A percentile compares a stretch with the other conserved stretches of the same genome.
Evolutionary conservation across 2,888 invertebrate species (phyloP).

Genomic region (Chrysolina haemoptera): DNA sequence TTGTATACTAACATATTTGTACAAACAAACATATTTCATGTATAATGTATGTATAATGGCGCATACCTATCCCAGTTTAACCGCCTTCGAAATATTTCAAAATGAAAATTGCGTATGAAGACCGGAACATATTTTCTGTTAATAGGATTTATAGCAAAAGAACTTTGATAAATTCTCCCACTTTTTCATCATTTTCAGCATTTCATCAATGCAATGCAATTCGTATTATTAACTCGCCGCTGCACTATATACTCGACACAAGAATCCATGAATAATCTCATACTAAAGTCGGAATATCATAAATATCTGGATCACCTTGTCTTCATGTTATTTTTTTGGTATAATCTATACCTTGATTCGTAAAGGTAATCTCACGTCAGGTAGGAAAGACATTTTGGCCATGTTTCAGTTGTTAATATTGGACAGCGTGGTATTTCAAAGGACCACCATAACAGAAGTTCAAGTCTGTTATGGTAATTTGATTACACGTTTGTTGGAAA

Average conservation of each 20-base stretch:
- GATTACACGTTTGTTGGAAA: conserved; percentile 21
- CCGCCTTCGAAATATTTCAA: no score
- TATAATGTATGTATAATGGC: no score
- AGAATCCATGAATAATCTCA: conserved; percentile 12
- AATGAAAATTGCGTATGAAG: no score
- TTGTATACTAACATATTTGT: no score
- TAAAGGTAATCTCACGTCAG: conserved; percentile 22
- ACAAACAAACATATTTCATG: no score
- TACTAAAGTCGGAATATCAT: conserved; percentile 9
- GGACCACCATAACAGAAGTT: conserved; percentile 5
- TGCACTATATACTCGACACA: not conserved
- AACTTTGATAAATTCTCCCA: no score
- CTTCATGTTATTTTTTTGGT: conserved; percentile 21
- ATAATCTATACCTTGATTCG: conserved; percentile 20
- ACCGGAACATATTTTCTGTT: no score
- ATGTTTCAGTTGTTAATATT: conserved; percentile 15
- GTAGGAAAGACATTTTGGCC: conserved; percentile 22
- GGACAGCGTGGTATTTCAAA: conserved; percentile 13
- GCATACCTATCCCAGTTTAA: no score
- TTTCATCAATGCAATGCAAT: no score
- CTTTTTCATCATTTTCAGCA: no score
- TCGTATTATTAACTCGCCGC: not conserved
- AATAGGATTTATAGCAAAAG: no score
- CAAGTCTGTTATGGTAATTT: conserved; percentile 5
- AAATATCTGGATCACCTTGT: conserved; percentile 22